phyloP scores from a whole-genome alignment of 1,140 invertebrate genomes.

The Plectrocnemia conspersa region DNA sequence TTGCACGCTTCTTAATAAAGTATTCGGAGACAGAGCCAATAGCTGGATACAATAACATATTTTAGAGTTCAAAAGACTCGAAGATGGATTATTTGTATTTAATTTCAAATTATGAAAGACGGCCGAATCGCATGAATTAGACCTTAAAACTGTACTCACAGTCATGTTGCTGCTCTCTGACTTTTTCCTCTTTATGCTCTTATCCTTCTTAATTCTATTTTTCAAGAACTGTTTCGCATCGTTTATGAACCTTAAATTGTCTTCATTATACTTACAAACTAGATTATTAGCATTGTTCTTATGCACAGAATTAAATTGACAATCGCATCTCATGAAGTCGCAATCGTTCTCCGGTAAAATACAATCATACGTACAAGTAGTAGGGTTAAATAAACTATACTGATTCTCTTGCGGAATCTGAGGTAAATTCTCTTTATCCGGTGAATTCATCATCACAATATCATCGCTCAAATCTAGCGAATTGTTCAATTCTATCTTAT shows the following conservation, averaged over 20 bases:
- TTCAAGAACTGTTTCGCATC: slow-evolving; percentile 14
- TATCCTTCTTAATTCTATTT: slow-evolving; percentile 12
- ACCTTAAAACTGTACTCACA: slow-evolving; percentile 31
- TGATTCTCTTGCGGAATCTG: too few species aligned
- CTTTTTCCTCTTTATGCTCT: slow-evolving; percentile 8
- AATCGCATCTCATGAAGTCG: slow-evolving; percentile 28
- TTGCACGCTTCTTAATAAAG: slow-evolving; percentile 28
- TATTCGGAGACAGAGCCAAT: slow-evolving; percentile 30
- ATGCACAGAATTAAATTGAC: slow-evolving; percentile 20
- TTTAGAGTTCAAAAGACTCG: slow-evolving; percentile 30
- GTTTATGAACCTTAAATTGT: slow-evolving; percentile 19
- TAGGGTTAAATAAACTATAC: too few species aligned
- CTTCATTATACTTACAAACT: slow-evolving; percentile 18
- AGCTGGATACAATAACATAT: slow-evolving; percentile 33
- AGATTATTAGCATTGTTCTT: slow-evolving; percentile 3
- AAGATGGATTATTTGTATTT: slow-evolving; percentile 18
- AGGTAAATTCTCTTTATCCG: slow-evolving; percentile 1
- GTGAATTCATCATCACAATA: background rate
- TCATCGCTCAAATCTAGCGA: too few species aligned
- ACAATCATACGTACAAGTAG: slow-evolving; percentile 26
- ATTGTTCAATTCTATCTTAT: too few species aligned
- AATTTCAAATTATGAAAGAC: slow-evolving; percentile 30
- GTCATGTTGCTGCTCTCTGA: slow-evolving; percentile 23
- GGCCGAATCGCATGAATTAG: slow-evolving; percentile 33
- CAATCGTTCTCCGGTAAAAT: slow-evolving; percentile 22